phyloP scores from a whole-genome alignment of 2,888 invertebrate genomes.

The Hyalella azteca region DNA sequence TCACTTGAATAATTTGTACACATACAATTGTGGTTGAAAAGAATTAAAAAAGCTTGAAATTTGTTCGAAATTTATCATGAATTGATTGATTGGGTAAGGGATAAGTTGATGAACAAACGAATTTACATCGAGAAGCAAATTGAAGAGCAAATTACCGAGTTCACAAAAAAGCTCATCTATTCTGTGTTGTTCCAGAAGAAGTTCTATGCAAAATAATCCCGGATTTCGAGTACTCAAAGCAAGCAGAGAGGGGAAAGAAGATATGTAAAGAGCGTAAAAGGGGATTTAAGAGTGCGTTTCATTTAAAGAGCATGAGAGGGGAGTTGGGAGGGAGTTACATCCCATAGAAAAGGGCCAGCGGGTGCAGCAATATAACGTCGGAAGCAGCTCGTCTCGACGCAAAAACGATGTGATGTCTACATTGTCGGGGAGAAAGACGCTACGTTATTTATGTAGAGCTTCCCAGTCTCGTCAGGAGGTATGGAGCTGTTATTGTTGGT shows the following conservation, averaged over 20 bases:
- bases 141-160: no score
- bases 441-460: constrained; percentile 2
- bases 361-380: background rate
- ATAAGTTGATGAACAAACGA: no score
- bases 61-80: no score
- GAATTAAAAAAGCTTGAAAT: no score
- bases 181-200: background rate
- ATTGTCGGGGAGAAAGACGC: constrained; percentile 25
- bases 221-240: background rate
- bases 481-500: background rate
- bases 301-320: no score
- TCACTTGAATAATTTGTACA: no score
- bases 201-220: background rate
- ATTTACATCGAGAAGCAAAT: no score
- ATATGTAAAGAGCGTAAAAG: background rate
- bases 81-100: no score
- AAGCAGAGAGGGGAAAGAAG: background rate
- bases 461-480: background rate
- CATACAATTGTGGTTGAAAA: no score
- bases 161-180: no score
- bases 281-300: no score
- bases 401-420: constrained; percentile 33
- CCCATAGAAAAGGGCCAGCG: background rate
- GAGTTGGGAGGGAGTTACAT: background rate
- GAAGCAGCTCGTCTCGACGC: background rate